Conservation (phyloP, 2,888 invertebrate species). For the Cataglyphis cursor region DNA sequence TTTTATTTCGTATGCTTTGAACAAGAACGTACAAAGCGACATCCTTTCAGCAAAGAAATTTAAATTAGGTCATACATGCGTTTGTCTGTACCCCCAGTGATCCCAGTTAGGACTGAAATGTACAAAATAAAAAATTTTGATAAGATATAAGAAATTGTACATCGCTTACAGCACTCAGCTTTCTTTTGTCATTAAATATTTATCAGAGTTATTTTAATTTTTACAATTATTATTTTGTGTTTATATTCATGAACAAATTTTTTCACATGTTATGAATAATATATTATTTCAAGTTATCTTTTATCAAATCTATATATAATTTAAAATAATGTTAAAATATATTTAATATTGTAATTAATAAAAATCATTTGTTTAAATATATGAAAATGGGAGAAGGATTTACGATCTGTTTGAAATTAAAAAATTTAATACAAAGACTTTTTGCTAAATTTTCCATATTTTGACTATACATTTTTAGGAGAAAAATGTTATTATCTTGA, state of each 20-base stretch:
- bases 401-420: constrained; percentile 37
- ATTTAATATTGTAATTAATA: constrained; percentile 3
- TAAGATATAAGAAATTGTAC: too few relatives aligned
- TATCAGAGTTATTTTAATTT: too few relatives aligned
- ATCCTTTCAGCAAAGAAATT: too few relatives aligned
- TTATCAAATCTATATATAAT: background rate
- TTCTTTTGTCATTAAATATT: too few relatives aligned
- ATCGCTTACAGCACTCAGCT: too few relatives aligned
- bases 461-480: background rate
- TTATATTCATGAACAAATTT: background rate
- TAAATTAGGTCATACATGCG: too few relatives aligned
- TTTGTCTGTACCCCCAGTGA: too few relatives aligned
- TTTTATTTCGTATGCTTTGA: too few relatives aligned
- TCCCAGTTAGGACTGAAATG: too few relatives aligned
- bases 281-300: background rate
- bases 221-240: background rate
- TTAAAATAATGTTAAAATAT: background rate
- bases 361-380: constrained; percentile 35
- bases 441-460: background rate
- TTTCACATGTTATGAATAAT: background rate
- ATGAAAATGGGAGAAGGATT: background rate
- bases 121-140: too few relatives aligned
- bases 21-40: too few relatives aligned
- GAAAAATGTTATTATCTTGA: background rate
- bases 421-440: constrained; percentile 4